phyloP scores from a whole-genome alignment of 2,113 vertebrate genomes.

The Pogonocichla stellata region DNA sequence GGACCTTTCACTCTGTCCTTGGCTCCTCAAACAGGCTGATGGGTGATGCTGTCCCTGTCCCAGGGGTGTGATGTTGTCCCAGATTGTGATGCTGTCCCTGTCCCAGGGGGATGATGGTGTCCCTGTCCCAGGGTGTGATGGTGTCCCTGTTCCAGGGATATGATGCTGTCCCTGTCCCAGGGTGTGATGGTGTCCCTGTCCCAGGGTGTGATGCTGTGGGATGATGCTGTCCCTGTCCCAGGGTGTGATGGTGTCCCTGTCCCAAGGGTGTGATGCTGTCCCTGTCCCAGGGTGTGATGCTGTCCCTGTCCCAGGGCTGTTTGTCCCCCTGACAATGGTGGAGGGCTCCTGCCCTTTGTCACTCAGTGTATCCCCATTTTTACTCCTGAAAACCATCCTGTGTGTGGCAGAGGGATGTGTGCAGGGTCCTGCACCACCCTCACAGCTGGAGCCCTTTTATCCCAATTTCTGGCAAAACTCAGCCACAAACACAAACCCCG shows the following conservation, averaged over 20 bases:
- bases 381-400: background rate
- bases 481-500: background rate
- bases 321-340: background rate
- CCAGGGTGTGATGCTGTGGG: background rate
- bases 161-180: background rate
- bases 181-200: too few species aligned
- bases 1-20: background rate
- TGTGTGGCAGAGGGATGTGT: accelerated
- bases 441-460: background rate
- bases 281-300: background rate
- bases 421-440: accelerated
- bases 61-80: too few species aligned
- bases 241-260: too few species aligned
- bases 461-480: background rate
- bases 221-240: too few species aligned
- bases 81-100: background rate
- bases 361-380: background rate
- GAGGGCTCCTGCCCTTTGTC: background rate
- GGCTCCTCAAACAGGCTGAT: background rate
- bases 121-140: too few species aligned
- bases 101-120: background rate
- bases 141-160: background rate
- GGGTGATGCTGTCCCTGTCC: background rate
- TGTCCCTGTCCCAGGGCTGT: background rate
- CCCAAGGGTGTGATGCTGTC: background rate